phyloP scores from a whole-genome alignment of 2,797 vertebrate species.

The Trematocara caparti region DNA sequence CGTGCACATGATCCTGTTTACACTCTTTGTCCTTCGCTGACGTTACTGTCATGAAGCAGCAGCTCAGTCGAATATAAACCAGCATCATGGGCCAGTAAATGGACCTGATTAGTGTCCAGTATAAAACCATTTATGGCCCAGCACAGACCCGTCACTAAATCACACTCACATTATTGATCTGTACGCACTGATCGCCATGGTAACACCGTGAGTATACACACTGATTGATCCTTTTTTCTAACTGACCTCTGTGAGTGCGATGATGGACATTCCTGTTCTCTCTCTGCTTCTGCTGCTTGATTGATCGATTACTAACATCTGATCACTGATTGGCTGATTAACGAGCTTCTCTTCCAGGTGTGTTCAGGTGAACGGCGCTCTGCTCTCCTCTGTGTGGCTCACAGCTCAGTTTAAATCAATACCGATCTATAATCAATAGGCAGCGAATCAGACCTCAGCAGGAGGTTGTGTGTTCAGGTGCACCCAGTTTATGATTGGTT shows the following conservation, averaged over 20 bases:
- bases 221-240: background rate
- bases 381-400: background rate
- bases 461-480: background rate
- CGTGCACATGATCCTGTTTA: background rate
- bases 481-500: background rate
- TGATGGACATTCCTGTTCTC: background rate
- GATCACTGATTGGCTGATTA: slow-evolving; percentile 1
- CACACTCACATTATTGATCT: background rate
- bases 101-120: background rate
- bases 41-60: no score
- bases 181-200: background rate
- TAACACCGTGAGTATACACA: background rate
- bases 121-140: background rate
- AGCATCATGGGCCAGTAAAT: background rate
- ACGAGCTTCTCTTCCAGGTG: slow-evolving; percentile 35
- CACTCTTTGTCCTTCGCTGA: background rate
- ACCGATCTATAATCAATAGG: background rate
- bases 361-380: background rate
- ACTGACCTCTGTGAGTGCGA: background rate
- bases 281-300: background rate
- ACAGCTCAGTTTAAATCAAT: background rate
- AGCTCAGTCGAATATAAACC: background rate
- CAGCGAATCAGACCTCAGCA: background rate
- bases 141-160: background rate
- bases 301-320: slow-evolving; percentile 3